Evolutionary conservation across 2,888 invertebrate species (phyloP), one percentile per base, ranked within the genome.

Genomic region (Dysmachus trigonus): DNA sequence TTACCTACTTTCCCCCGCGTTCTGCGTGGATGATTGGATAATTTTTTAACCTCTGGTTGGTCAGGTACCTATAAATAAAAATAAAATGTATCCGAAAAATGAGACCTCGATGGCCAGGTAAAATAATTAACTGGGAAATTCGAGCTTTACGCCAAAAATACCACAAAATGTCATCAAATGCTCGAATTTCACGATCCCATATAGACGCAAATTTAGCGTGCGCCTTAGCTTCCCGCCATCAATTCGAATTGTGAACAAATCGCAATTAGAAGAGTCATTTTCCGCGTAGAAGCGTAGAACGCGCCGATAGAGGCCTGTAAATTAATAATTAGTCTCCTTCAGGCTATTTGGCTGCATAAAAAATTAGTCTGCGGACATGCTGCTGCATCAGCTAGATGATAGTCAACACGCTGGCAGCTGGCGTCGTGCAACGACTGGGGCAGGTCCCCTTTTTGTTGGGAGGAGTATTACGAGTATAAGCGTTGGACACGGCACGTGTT

Each of bases 1-100:
- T 30, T 77, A 31, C 47, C 30, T 77, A 77, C 77, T 77, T 77
- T 77, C 77, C 77, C 77, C 27, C 27, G 47, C 77, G 76, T 76
- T 76, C 38, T 76, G 18, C 76, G 77, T 77, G 77, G 47, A 7
- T 41, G 47, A 41, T 41, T 77, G 27, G 13, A 47, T 41, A 77
- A 77, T 38, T 77, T 41, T 62, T 77, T 77, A 47, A 77, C 47
- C 30, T 77, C 33, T 38, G 22, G n/a, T 18, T 53, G 53, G 18
- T 10, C 62, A 62, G 13, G 22, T 62, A n/a, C n/a, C n/a, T n/a
- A 62, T 62, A 62, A 62, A 6, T 62, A 62, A 62, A 53, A 51
- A 51, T 1, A 38, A 38, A 41, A 15, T 41, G 10, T 22, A n/a
- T n/a, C 1, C 62, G 22, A 13, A 22, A 62, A 22, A 62, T 62